Percentiles rank a stretch among this genome's conserved stretches.
phyloP scores from a whole-genome alignment of 2,797 vertebrate genomes.

The Fistularia tabacaria region DNA sequence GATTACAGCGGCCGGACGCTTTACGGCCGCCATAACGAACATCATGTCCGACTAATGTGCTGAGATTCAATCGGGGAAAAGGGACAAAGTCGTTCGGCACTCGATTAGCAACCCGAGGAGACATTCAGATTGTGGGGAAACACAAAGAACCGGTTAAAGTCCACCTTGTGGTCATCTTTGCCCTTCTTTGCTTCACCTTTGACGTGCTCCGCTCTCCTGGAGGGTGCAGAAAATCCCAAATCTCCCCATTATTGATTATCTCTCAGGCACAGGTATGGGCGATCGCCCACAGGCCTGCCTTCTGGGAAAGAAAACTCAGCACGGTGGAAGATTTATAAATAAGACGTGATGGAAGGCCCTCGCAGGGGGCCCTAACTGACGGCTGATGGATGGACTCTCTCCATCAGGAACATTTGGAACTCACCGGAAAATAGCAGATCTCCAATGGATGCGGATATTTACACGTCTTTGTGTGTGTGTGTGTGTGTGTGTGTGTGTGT shows the following conservation, averaged over 20 bases:
- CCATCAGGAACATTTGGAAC: slow-evolving; percentile 9
- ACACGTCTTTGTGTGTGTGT: no score
- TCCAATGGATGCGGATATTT: no score
- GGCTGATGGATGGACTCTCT: slow-evolving; percentile 20
- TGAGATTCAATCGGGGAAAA: slow-evolving; percentile 17
- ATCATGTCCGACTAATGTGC: slow-evolving; percentile 25
- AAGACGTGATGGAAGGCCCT: slow-evolving; percentile 24
- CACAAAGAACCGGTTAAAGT: no score
- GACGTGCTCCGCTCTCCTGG: slow-evolving; percentile 13
- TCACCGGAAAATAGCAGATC: no score
- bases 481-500: no score
- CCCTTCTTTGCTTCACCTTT: slow-evolving; percentile 2
- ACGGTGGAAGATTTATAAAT: slow-evolving; percentile 45
- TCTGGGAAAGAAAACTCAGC: slow-evolving; percentile 39
- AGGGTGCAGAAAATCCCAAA: slow-evolving; percentile 29
- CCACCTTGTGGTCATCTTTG: background rate
- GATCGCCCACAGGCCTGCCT: slow-evolving; percentile 34
- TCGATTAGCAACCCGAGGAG: no score
- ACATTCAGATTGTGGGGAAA: no score
- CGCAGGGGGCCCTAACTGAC: slow-evolving; percentile 35
- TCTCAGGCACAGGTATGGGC: slow-evolving; percentile 45
- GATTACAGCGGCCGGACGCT: slow-evolving; percentile 35
- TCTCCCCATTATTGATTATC: slow-evolving; percentile 43
- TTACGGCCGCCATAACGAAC: slow-evolving; percentile 39
- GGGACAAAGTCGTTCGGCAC: slow-evolving; percentile 12